Evolutionary conservation across 2,797 vertebrate genomes (phyloP).

Genomic region (Thalassophryne amazonica): DNA sequence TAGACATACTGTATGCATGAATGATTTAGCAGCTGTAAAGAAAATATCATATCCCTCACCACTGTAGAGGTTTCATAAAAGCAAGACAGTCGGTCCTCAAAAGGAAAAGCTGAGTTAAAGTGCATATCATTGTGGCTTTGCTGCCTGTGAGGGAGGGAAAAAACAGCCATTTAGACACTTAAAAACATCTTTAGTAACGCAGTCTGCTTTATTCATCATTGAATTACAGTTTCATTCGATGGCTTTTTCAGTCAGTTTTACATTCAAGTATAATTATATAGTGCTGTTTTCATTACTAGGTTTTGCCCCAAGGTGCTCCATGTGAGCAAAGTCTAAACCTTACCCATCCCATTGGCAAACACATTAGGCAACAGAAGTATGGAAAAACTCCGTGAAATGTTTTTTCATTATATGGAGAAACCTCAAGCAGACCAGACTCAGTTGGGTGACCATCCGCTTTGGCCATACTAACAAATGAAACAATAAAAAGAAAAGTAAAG

Average conservation of each 20-base stretch:
- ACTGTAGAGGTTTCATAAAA: conserved; percentile 14
- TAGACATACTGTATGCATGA: conserved; percentile 10
- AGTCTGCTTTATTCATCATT: not conserved
- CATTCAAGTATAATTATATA: not conserved
- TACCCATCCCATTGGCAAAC: too few species aligned
- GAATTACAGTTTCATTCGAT: not conserved
- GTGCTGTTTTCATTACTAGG: not conserved
- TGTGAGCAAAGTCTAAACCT: too few species aligned
- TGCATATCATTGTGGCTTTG: not conserved
- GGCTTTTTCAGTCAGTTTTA: not conserved
- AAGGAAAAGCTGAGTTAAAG: not conserved
- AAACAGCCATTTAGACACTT: not conserved
- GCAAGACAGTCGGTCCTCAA: conserved; percentile 3
- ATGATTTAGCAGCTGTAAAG: not conserved
- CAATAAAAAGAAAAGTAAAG: too few species aligned
- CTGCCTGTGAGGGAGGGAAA: too few species aligned
- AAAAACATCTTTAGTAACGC: not conserved
- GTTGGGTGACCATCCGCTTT: too few species aligned
- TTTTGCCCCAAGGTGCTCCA: too few species aligned
- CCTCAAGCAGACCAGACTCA: too few species aligned
- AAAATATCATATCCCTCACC: not conserved
- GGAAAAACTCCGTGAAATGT: too few species aligned
- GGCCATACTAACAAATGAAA: too few species aligned
- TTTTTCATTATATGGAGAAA: too few species aligned
- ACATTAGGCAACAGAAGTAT: too few species aligned